phyloP scores from a whole-genome alignment of 2,113 vertebrate species.

The Callospermophilus lateralis region DNA sequence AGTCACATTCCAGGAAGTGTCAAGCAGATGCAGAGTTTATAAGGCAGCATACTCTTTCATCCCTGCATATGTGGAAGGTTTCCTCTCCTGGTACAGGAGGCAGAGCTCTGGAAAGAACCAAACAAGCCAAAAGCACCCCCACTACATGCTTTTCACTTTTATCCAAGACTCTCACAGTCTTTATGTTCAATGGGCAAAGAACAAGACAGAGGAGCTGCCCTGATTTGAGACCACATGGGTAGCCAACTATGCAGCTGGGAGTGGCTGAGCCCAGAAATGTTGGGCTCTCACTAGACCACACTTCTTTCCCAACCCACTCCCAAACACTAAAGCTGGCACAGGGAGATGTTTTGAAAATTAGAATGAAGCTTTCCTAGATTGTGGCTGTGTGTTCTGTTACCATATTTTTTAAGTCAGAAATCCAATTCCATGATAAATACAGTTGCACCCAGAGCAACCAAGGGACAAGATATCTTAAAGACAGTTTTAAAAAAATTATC shows the following conservation, averaged over 20 bases:
- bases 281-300: conserved; percentile 16
- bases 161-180: conserved; percentile 16
- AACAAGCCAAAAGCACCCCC: conserved; percentile 5
- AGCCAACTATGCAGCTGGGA: neutral
- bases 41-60: conserved; percentile 17
- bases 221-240: neutral
- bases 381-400: neutral
- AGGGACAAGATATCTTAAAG: conserved; percentile 43
- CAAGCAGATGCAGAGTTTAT: conserved; percentile 31
- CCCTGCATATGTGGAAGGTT: conserved; percentile 7
- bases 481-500: neutral
- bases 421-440: conserved; percentile 42
- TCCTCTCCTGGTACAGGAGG: neutral
- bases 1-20: neutral
- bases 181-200: conserved; percentile 5
- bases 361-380: conserved; percentile 30
- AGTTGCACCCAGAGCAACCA: neutral
- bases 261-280: conserved; percentile 1
- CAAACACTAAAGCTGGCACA: neutral
- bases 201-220: neutral
- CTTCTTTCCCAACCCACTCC: neutral
- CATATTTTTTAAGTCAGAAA: conserved; percentile 52
- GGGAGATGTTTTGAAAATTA: conserved; percentile 37
- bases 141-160: conserved; percentile 22
- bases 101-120: conserved; percentile 44